Base-by-base conservation (phyloP, 1,140 invertebrate species). In the Papilio polytes region DNA sequence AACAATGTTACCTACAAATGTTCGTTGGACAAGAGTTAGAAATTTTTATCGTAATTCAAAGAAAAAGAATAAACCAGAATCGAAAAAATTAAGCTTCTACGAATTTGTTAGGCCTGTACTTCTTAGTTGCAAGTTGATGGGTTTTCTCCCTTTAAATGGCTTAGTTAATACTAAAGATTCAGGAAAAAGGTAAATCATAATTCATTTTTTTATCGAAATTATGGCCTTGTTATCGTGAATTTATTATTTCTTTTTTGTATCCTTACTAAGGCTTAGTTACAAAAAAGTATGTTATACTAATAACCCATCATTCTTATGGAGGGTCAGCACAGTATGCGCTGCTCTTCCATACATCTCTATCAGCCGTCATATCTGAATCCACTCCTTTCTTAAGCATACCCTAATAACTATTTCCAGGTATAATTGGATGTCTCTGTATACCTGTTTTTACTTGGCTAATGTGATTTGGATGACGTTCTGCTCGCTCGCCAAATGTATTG, bases 121-220 rank as follows among this genome's bases (percentile, higher is more conserved):
- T 70, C 26, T 70, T 31, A 70, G 22, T 70, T 70, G 63, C 63
- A 70, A 70, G 26, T 18, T 70, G 22, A 31, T 70, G 26, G 63
- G 63, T 18, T 70, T 70, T 18, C 63, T 70, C 18, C 63, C 63
- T 70, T 70, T 70, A 36, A 70, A 70, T 31, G 53, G 53, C 6
- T 18, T 56, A 8, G 53, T 56, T 56, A 56, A 56, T 56, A 20
- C 53, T 8, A 56, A 56, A 20, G n/a, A 56, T 20, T 20, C 53
- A 20, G 53, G 53, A 6, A 56, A 56, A 56, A n/a, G 53, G 53
- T 56, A 20, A 56, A 56, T 18, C 1, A 20, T 56, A 56, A 8
- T 56, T 56, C n/a, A 56, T 56, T 56, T 9, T n/a, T 56, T 56
- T 8, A 0, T 56, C 18, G 18, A 41, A 8, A 36, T 36, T 36